phyloP scores from a whole-genome alignment of 1,140 invertebrate genomes.

The Calosoma granatense region DNA sequence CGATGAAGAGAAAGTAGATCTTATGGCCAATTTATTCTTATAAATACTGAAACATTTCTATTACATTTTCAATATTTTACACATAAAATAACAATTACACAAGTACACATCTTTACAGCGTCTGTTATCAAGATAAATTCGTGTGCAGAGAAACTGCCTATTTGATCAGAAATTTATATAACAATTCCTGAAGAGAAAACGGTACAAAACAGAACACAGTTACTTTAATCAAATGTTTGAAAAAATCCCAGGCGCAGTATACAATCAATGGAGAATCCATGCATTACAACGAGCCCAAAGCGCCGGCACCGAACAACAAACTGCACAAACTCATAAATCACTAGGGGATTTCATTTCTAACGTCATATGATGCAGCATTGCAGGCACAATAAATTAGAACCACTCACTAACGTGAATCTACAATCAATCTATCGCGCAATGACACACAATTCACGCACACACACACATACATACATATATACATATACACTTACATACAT shows the following conservation, averaged over 20 bases:
- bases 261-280: not conserved
- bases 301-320: too few species aligned
- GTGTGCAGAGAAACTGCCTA: too few species aligned
- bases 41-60: too few species aligned
- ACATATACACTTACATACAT: not conserved
- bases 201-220: not conserved
- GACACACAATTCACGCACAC: not conserved
- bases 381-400: not conserved
- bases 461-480: constrained; percentile 1
- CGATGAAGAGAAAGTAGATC: too few species aligned
- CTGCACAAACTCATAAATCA: not conserved
- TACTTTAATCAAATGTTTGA: not conserved
- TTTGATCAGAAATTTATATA: too few species aligned
- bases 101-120: too few species aligned
- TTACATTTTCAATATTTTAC: too few species aligned
- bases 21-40: too few species aligned
- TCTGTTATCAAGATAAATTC: too few species aligned
- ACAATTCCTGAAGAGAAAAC: too few species aligned
- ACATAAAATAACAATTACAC: too few species aligned
- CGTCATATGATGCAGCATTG: not conserved
- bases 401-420: not conserved
- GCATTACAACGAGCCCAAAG: not conserved
- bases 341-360: not conserved
- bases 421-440: not conserved
- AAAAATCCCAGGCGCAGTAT: not conserved